Conservation (phyloP, 2,113 vertebrate genomes). For the Tenrec ecaudatus region DNA sequence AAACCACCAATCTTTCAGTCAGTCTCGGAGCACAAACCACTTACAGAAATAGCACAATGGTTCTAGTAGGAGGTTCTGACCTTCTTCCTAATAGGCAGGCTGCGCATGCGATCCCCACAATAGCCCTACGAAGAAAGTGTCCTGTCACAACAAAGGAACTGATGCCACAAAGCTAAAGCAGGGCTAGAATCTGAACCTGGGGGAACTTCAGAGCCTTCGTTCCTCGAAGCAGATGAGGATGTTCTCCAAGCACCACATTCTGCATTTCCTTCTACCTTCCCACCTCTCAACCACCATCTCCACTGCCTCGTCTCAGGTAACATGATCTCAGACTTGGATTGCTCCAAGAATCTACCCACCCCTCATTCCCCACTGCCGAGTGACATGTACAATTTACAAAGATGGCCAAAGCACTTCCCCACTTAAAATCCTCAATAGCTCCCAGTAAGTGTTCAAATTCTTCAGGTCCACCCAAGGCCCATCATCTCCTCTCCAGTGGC, state of each 20-base stretch:
- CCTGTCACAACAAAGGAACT: background rate
- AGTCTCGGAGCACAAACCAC: background rate
- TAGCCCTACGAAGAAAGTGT: background rate
- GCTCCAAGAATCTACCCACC: background rate
- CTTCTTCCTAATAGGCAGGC: background rate
- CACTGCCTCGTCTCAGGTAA: background rate
- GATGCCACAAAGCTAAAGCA: background rate
- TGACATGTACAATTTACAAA: constrained; percentile 8
- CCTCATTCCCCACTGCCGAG: background rate
- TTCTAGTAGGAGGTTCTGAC: constrained; percentile 19
- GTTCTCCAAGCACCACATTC: background rate
- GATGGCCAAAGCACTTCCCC: background rate
- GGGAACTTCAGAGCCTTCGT: background rate
- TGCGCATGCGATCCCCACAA: background rate
- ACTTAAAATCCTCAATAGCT: background rate
- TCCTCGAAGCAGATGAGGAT: background rate
- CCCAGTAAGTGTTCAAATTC: background rate
- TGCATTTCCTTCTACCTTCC: background rate
- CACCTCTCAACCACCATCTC: background rate
- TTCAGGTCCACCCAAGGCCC: background rate
- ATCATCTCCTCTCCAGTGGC: no score
- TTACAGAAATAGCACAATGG: background rate
- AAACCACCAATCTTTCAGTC: background rate
- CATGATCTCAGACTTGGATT: no score
- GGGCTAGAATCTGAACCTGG: background rate